Base-by-base conservation (phyloP, 2,797 vertebrate genomes). In the Periophthalmus magnuspinnatus region DNA sequence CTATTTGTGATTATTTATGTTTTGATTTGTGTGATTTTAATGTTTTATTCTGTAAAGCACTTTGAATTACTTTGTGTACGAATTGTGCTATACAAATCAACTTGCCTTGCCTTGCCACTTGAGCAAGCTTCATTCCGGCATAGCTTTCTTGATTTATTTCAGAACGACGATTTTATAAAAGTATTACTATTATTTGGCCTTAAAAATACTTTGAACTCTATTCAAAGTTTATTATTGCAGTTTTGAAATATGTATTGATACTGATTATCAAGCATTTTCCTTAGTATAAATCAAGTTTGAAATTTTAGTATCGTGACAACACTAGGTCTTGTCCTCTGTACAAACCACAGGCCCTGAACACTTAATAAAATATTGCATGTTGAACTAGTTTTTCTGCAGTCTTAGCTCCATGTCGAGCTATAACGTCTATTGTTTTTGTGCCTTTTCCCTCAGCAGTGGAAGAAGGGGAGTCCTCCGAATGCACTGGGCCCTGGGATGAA, bases 381-480 rank as follows among this genome's bases (percentile, higher is more conserved):
- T 64, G 8, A 7, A 48, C 45, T 48, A 24, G 6, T 17, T 50
- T 28, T 47, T 52, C 63, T 11, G 28, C 47, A 4, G 45, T 33
- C 45, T 21, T 64, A 21, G 61, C 41, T 48, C 22, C 16, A 45
- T 9, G 63, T 61, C 45, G 17, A 38, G 33, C 33, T 45, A 28
- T 34, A 54, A 66, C 54, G n/a, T 48, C 48, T 61, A 47, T 68
- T 68, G 28, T 67, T 21, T 73, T 45, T 77, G 70, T 68, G 22
- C 81, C 36, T 72, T 64, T 60, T 48, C 75, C 69, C 89, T 78
- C 88, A 97, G 91, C 95, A 89, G 96, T 98, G 59, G 97, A 98
- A 90, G 96, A 97, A 85, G 95, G 95, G 45, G 96, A 97, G 91
- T 93, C 96, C 78, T 95, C 95, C 36, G 96, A 97, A 93, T 96